Conservation (phyloP, 2,888 invertebrate species). For the Melipona beecheii region DNA sequence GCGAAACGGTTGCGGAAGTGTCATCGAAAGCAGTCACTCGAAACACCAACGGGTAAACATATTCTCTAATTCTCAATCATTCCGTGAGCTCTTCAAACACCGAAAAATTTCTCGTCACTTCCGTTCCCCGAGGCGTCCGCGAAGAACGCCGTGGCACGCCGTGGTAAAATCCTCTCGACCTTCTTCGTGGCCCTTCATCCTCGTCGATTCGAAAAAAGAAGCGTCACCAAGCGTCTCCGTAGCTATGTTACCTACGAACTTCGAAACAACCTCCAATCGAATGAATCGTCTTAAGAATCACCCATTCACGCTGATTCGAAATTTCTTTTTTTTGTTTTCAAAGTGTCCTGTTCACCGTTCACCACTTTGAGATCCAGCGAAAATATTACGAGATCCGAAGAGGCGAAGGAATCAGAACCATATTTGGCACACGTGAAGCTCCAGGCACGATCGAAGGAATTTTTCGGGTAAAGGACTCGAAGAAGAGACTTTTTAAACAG, state of each 20-base stretch:
- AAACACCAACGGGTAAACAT: slow-evolving; percentile 26
- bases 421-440: slow-evolving; percentile 49
- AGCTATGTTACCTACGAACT: not conserved
- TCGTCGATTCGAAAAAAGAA: slow-evolving; percentile 7
- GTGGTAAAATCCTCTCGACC: slow-evolving; percentile 44
- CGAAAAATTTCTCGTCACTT: slow-evolving; percentile 34
- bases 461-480: not conserved
- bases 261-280: not conserved
- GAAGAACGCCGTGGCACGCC: slow-evolving; percentile 19
- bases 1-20: slow-evolving; percentile 25
- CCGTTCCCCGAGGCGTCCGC: slow-evolving; percentile 23
- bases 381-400: not conserved
- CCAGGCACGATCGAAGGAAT: slow-evolving; percentile 4
- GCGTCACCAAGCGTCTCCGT: slow-evolving; percentile 8
- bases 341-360: slow-evolving; percentile 44
- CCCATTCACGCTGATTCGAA: not conserved
- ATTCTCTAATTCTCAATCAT: slow-evolving; percentile 26
- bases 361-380: not conserved
- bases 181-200: slow-evolving; percentile 47
- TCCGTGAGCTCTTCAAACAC: not conserved
- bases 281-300: not conserved
- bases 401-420: slow-evolving; percentile 33
- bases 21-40: slow-evolving; percentile 33
- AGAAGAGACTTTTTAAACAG: not conserved
- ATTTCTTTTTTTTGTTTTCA: not conserved